Conservation (phyloP, 2,888 invertebrate species). For the Thyatira batis region DNA sequence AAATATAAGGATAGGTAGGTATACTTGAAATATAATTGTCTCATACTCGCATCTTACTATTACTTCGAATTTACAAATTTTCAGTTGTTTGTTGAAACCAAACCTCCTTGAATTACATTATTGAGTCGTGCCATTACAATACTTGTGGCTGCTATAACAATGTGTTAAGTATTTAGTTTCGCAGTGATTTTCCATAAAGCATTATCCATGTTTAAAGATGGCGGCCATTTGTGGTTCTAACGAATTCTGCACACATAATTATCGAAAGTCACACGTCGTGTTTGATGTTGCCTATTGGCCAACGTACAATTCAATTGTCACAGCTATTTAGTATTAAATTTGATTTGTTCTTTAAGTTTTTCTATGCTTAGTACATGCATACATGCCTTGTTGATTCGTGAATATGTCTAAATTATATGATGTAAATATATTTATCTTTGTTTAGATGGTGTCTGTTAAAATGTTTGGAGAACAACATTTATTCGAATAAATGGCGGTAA, state of each 20-base stretch:
- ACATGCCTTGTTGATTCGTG: conserved; percentile 28
- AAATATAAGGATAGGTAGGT: too few relatives aligned
- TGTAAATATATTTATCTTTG: not conserved
- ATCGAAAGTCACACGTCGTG: conserved; percentile 77
- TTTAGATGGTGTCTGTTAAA: not conserved
- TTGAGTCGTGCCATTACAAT: not conserved
- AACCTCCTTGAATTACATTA: not conserved
- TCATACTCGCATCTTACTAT: not conserved
- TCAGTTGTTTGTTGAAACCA: not conserved
- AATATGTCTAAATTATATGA: not conserved
- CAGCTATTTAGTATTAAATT: conserved; percentile 44
- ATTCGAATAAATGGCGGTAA: too few relatives aligned
- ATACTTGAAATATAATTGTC: too few relatives aligned
- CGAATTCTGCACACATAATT: conserved; percentile 76
- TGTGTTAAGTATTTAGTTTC: conserved; percentile 28
- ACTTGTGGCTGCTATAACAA: conserved; percentile 13
- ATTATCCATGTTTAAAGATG: conserved; percentile 52
- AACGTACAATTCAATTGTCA: conserved; percentile 52
- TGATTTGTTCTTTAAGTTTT: conserved; percentile 35
- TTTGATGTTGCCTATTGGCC: conserved; percentile 74
- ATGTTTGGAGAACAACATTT: not conserved
- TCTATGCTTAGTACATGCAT: conserved; percentile 37
- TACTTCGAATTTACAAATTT: not conserved
- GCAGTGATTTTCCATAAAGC: conserved; percentile 49
- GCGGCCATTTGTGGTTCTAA: conserved; percentile 55